phyloP scores from a whole-genome alignment of 64 coral and sea anemone species.

The Orbicella faveolata region DNA sequence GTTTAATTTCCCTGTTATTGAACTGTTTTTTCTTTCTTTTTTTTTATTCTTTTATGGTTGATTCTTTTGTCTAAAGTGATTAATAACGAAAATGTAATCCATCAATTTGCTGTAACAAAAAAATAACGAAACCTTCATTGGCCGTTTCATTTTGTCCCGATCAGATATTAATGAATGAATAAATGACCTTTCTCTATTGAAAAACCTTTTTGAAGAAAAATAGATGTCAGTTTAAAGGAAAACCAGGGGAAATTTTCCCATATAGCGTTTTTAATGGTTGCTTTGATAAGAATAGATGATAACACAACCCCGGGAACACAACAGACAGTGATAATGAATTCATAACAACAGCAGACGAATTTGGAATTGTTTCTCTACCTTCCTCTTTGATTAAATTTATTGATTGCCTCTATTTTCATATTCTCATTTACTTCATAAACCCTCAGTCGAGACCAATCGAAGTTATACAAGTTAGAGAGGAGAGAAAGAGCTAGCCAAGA shows the following conservation, averaged over 20 bases:
- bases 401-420: neutral
- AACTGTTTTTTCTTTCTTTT: neutral
- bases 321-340: conserved; percentile 15
- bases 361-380: neutral
- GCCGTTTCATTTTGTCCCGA: too few species aligned
- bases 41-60: neutral
- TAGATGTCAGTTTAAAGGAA: neutral
- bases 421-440: conserved; percentile 13
- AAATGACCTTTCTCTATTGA: neutral
- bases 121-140: neutral
- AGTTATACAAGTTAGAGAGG: neutral
- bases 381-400: conserved; percentile 23
- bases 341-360: neutral
- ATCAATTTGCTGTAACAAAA: neutral
- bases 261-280: neutral
- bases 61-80: conserved; percentile 8
- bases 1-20: neutral
- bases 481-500: neutral
- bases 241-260: neutral
- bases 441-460: neutral
- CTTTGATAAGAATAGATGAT: conserved; percentile 15
- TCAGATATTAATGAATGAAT: neutral
- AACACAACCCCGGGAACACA: neutral
- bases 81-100: neutral
- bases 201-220: neutral